phyloP scores from a whole-genome alignment of 2,888 invertebrate species.

The Rhagophthalmus giganteus region DNA sequence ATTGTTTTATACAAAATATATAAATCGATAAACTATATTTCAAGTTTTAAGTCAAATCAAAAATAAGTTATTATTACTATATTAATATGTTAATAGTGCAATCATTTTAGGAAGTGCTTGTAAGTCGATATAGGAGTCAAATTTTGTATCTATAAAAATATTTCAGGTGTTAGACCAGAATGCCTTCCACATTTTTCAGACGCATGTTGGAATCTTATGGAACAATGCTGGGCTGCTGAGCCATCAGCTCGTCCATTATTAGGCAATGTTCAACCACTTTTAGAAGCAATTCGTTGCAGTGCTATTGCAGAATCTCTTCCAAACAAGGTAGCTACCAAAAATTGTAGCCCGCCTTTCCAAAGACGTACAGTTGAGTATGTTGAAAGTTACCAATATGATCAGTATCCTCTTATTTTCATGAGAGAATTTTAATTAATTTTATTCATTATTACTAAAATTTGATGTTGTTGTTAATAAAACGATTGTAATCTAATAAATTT shows the following conservation, averaged over 20 bases:
- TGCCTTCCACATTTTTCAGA: slow-evolving; percentile 73
- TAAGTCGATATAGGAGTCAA: too few relatives aligned
- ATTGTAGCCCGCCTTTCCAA: slow-evolving; percentile 31
- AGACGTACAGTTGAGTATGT: slow-evolving; percentile 16
- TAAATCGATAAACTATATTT: too few relatives aligned
- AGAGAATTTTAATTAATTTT: slow-evolving; percentile 36
- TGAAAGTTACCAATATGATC: slow-evolving; percentile 29
- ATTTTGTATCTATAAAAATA: slow-evolving; percentile 2
- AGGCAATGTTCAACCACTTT: slow-evolving; percentile 73
- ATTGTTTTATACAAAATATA: too few relatives aligned
- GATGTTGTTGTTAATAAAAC: too few relatives aligned
- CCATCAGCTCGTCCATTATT: slow-evolving; percentile 73
- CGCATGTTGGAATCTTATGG: slow-evolving; percentile 83
- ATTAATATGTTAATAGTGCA: too few relatives aligned
- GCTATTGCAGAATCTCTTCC: slow-evolving; percentile 36
- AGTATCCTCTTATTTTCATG: slow-evolving; percentile 23
- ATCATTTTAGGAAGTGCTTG: too few relatives aligned
- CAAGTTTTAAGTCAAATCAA: too few relatives aligned
- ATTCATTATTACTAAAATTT: too few relatives aligned
- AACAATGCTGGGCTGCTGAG: slow-evolving; percentile 80
- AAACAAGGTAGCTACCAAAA: slow-evolving; percentile 39
- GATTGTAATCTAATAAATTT: too few relatives aligned
- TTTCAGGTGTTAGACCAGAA: slow-evolving; percentile 78
- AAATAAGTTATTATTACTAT: too few relatives aligned
- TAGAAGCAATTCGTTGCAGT: slow-evolving; percentile 60